Base-by-base conservation (phyloP, 2,113 vertebrate genomes). In the Acrocephalus arundinaceus region DNA sequence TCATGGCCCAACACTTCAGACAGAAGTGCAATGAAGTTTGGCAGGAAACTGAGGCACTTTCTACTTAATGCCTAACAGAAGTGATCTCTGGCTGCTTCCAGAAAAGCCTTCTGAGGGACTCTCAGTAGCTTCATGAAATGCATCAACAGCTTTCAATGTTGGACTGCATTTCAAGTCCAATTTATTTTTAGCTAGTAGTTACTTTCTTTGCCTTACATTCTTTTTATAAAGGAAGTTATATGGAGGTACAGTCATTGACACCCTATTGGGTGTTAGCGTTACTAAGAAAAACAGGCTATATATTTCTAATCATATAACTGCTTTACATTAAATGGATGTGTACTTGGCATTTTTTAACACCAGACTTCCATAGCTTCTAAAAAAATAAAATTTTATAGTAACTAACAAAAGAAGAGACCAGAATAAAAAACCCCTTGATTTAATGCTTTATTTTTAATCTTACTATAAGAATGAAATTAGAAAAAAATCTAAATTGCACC, bases 171-270 rank as follows among this genome's bases (percentile, higher is more conserved):
- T 30, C 37, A 74, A 93, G 31, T 59, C 51, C 4, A 35, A 24
- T 68, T 79, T 93, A 95, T 96, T 93, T 95, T 96, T 86, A 96
- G 85, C 61, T 68, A 68, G 9, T 22, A 72, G 24, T 78, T 84
- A 28, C 39, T 77, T 93, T 88, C 76, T 91, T 88, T 96, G 63
- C 72, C 24, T 91, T 93, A 52, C 10, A 46, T 88, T 88, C 33
- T 28, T 81, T 93, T 72, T 46, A 49, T 52, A 48, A 85, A 61
- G 41, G 49, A 72, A 83, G 18, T 68, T 83, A 33, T 37, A 28
- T 71, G 45, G 72, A 57, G 13, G 33, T 77, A 55, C 23, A 67
- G 12, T 49, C 35, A 23, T 27, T 82, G 30, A 51, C 13, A 5
- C 17, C 27, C 70, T 72, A 92, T 21, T 25, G 21, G 62, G 28